Conservation (phyloP, 30 jellyfish, hydroid and myxozoan species). For the Cassiopea andromeda region DNA sequence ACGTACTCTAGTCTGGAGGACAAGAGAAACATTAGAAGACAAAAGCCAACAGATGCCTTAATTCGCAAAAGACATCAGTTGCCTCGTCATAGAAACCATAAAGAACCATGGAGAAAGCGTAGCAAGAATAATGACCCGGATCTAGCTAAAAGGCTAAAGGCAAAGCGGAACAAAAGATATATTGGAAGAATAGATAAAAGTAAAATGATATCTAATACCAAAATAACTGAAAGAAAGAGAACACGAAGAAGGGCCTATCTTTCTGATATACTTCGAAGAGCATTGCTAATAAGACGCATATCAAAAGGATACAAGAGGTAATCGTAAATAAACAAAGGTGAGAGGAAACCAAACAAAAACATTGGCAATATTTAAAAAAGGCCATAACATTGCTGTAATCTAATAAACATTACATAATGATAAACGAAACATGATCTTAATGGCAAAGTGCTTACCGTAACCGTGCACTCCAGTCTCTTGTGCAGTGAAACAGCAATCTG, state of each 20-base stretch:
- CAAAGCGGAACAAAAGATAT: not conserved
- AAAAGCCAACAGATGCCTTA: not conserved
- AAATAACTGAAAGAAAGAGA: not conserved
- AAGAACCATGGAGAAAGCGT: not conserved
- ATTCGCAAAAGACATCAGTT: constrained; percentile 1
- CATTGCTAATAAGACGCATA: not conserved
- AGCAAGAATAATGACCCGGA: not conserved
- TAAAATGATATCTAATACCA: not conserved
- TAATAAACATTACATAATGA: too few relatives aligned
- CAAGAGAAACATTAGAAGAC: not conserved
- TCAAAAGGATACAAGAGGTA: not conserved
- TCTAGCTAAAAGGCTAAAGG: not conserved
- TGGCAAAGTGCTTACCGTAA: too few relatives aligned
- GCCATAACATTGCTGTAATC: not conserved
- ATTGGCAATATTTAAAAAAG: not conserved
- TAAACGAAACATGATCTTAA: too few relatives aligned
- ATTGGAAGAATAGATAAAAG: not conserved
- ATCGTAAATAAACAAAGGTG: not conserved
- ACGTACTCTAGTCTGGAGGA: not conserved
- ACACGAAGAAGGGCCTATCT: not conserved
- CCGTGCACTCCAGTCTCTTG: too few relatives aligned
- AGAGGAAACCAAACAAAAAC: not conserved
- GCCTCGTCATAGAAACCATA: not conserved
- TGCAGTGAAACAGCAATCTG: too few relatives aligned
- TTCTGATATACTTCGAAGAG: not conserved